Percentiles rank a stretch among this genome's conserved stretches.
phyloP scores from a whole-genome alignment of 2,113 vertebrate genomes.

The Oncorhynchus clarkii region DNA sequence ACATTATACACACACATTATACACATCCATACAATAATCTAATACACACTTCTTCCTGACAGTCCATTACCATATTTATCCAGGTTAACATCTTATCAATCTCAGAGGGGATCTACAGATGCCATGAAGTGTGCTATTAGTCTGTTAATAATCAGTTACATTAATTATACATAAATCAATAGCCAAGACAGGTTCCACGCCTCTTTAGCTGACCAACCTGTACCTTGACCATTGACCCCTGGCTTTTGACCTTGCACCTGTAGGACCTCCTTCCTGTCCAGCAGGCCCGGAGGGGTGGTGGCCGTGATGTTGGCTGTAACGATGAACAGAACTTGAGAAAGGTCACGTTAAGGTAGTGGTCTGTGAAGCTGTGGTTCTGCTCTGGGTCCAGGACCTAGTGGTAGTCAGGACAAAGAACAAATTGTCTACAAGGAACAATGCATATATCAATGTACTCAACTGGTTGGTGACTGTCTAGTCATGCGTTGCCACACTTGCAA shows the following conservation, averaged over 20 bases:
- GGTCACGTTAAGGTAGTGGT: constrained; percentile 96
- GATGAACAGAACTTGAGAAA: constrained; percentile 98
- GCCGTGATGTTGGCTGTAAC: constrained; percentile 93
- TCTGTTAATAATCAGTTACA: too few species aligned
- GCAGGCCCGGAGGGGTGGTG: constrained; percentile 88
- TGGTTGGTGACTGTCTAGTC: too few species aligned
- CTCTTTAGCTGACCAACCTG: background rate
- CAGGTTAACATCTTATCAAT: too few species aligned
- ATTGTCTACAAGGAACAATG: too few species aligned
- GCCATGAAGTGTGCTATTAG: too few species aligned
- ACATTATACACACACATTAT: background rate
- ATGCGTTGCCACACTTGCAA: too few species aligned
- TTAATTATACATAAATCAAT: too few species aligned
- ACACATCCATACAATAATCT: background rate
- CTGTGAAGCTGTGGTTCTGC: constrained; percentile 96
- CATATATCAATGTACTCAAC: too few species aligned
- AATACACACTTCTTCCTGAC: too few species aligned
- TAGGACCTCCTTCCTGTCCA: constrained; percentile 96
- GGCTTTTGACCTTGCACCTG: constrained; percentile 88
- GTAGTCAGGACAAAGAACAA: background rate
- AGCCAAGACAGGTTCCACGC: too few species aligned
- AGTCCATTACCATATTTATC: too few species aligned
- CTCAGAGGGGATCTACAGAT: too few species aligned
- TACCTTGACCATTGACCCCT: background rate
- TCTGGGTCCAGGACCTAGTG: constrained; percentile 95